Evolutionary conservation across 2,113 vertebrate species (phyloP).

Genomic region (Paralichthys olivaceus): DNA sequence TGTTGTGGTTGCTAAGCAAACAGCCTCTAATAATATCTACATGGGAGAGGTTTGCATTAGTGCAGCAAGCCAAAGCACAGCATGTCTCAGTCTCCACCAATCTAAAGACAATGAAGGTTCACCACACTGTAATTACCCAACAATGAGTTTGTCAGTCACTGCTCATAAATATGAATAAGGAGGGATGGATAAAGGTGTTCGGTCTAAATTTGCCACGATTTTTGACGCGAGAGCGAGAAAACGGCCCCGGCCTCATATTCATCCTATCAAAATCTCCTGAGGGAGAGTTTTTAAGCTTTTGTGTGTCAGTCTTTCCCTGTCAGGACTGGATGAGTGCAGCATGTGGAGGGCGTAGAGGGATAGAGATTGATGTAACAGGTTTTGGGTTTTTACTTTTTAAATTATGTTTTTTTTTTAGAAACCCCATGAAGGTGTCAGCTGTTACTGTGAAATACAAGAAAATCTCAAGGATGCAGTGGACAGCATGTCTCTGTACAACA

Average conservation of each 20-base stretch:
- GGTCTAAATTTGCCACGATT: conserved; percentile 78
- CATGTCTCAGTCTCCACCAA: conserved; percentile 81
- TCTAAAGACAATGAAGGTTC: conserved; percentile 83
- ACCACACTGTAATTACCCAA: conserved; percentile 83
- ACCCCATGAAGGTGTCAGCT: conserved; percentile 55
- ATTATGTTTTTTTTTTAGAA: conserved; percentile 25
- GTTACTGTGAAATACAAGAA: conserved; percentile 41
- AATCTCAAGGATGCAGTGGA: conserved; percentile 9
- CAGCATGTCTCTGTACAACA: background rate
- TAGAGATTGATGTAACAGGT: conserved; percentile 77
- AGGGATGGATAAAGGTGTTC: conserved; percentile 78
- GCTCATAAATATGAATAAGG: conserved; percentile 82
- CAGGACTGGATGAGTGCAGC: conserved; percentile 72
- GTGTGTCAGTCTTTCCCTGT: conserved; percentile 80
- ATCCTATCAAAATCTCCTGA: conserved; percentile 77
- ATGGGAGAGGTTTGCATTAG: conserved; percentile 80
- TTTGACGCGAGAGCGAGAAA: conserved; percentile 75
- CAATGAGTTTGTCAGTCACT: conserved; percentile 82
- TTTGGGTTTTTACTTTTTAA: conserved; percentile 54
- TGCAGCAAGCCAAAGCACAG: conserved; percentile 80
- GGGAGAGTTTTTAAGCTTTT: conserved; percentile 78
- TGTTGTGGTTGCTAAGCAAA: conserved; percentile 85
- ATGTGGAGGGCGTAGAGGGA: conserved; percentile 72
- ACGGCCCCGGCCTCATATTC: conserved; percentile 76
- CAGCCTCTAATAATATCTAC: conserved; percentile 84